Conservation (phyloP, 2,113 vertebrate genomes). For the Aspiorhynchus laticeps region DNA sequence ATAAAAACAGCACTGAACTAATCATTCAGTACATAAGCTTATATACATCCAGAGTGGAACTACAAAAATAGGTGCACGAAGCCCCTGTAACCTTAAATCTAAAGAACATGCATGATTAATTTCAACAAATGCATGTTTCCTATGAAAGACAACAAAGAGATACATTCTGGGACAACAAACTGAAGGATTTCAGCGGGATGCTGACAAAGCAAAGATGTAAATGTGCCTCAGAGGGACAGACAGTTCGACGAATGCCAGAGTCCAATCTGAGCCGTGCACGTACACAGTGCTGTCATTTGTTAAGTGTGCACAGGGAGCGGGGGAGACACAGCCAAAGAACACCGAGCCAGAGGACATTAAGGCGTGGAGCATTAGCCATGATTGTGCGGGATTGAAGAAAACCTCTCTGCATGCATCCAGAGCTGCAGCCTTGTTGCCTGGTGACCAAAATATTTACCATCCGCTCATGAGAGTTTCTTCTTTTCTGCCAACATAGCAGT, state of each 20-base stretch:
- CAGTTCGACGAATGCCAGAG: not conserved
- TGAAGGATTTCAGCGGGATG: not conserved
- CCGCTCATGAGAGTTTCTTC: slow-evolving; percentile 60
- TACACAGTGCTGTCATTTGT: slow-evolving; percentile 40
- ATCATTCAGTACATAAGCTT: not conserved
- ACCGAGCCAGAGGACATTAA: slow-evolving; percentile 56
- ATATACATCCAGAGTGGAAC: not conserved
- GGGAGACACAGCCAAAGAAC: slow-evolving; percentile 44
- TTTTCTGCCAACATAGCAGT: slow-evolving; percentile 58
- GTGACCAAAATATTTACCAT: slow-evolving; percentile 76
- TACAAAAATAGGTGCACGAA: not conserved
- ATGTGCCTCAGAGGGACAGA: not conserved
- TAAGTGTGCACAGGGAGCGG: slow-evolving; percentile 42
- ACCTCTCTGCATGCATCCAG: slow-evolving; percentile 65
- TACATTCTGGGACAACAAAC: not conserved
- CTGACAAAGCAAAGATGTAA: slow-evolving; percentile 2
- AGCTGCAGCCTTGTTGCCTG: slow-evolving; percentile 70
- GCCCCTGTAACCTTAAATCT: not conserved
- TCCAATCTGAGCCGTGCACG: slow-evolving; percentile 9
- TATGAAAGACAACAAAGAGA: not conserved
- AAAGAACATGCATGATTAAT: not conserved
- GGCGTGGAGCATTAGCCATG: slow-evolving; percentile 49
- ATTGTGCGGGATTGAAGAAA: slow-evolving; percentile 65
- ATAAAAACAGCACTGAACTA: not conserved
- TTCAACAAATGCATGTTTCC: not conserved